Evolutionary conservation across 2,113 vertebrate genomes (phyloP), one percentile per base, ranked within the genome.

Genomic region (Silurus glanis): DNA sequence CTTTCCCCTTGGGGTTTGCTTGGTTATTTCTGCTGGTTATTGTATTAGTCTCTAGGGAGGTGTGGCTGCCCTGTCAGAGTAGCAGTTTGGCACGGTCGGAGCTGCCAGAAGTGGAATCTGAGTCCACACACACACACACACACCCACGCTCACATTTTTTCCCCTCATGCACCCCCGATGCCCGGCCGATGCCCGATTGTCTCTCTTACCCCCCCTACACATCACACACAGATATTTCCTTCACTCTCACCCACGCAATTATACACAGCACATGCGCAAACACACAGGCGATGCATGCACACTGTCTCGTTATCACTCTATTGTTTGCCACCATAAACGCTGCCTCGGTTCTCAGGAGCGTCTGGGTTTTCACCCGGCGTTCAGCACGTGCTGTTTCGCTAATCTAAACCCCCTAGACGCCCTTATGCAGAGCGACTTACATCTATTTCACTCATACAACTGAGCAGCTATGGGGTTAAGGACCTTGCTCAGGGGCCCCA

Each of bases 361-460:
- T 64, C 84, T 78, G 67, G 85, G 89, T 88, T 86, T 91, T 86
- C 88, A 89, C 88, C 86, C 66, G 80, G 87, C 16, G 86, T 71
- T 88, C 83, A 80, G 82, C 89, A 75, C 64, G 84, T 81, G 87
- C 58, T 80, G 81, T 37, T 47, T 67, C 19, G 53, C 66, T 58
- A 21, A 58, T 28, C 28, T 21, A 76, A 87, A 28, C 51, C 69
- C 53, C 69, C 37, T 2, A 37, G 37, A 37, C 37, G 37, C 37
- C 37, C 37, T 37, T 37, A 37, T 37, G 37, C 37, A 37, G 37
- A 37, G 37, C 37, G 37, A 37, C 37, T 37, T 37, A 37, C 37
- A 37, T 37, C 37, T 37, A 37, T 37, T 37, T 37, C 37, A 37
- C 37, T 37, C 37, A 37, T 37, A 37, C 37, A 37, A 37, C 37